Evolutionary conservation across 2,888 invertebrate species (phyloP), one percentile per base, ranked within the genome.

Genomic region (Fabriciana adippe): DNA sequence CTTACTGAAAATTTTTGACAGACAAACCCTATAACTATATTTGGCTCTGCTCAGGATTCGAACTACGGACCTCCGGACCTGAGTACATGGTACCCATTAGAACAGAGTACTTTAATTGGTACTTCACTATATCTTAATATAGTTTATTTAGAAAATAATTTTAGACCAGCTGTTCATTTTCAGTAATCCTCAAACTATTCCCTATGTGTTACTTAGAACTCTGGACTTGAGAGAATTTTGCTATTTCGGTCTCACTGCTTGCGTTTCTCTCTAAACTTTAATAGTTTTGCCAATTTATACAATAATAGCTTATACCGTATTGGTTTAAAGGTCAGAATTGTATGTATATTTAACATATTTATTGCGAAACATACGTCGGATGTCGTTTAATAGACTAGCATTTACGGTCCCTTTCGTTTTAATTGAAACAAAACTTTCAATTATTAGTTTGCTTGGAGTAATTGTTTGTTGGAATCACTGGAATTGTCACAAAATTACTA

Each of bases 241-340:
- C 55, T 55, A 66, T 60, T 66, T n/a, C 26, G 45, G 59, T 47
- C 45, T 47, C 21, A 47, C 31, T 59, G n/a, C 26, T 48, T 41
- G 53, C 31, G 55, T 59, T 59, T 66, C 55, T 26, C 55, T 41
- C 50, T 48, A 65, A 68, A 18, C 21, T 64, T 67, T 45, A 61
- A 64, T 55, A 48, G 51, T 55, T 41, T 14, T 45, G 16, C 13
- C 18, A 45, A 63, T 59, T 66, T 62, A 45, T n/a, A 26, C 41
- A 18, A 54, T 69, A 66, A 45, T 55, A 15, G 59, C 26, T 57
- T 54, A 50, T 54, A 66, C 35, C 16, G 1, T 47, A 14, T 48
- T n/a, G 50, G 15, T 8, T 14, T 63, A 66, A 59, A 26, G 51
- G 31, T 1, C 18, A 31, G 50, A 69, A 54, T 69, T 45, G 51